These are phyloP conservation scores for Callorhinus ursinus DNA, from an alignment of 2,113 vertebrate species.

Conservation along the genomic window DNA sequence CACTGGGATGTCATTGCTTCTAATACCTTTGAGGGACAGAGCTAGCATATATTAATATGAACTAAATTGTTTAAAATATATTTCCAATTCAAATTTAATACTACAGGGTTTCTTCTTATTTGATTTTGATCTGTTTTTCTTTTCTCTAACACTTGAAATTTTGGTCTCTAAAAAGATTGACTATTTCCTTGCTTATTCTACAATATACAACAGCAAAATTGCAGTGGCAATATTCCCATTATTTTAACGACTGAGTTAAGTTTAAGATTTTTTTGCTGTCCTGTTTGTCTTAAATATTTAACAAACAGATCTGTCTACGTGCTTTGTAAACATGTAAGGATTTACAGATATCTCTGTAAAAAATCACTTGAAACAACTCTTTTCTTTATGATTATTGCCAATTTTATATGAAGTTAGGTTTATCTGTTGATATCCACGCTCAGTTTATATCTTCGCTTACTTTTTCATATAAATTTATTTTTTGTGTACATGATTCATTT, in stretches of 20 bases:
- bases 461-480: background rate
- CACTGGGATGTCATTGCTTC: background rate
- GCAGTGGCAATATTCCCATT: background rate
- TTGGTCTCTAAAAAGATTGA: background rate
- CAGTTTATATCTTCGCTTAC: background rate
- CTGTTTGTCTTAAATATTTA: conserved; percentile 14
- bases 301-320: background rate
- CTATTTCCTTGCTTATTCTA: background rate
- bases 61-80: conserved; percentile 52
- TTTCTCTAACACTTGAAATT: background rate
- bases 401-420: conserved; percentile 21
- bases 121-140: conserved; percentile 35
- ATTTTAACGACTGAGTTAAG: background rate
- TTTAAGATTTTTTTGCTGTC: background rate
- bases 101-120: background rate
- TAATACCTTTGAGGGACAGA: background rate
- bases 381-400: background rate
- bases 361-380: background rate
- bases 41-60: conserved; percentile 26
- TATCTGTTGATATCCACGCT: background rate
- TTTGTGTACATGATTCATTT: background rate
- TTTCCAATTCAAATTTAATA: conserved; percentile 23
- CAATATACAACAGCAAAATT: background rate
- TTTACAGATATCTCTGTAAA: background rate
- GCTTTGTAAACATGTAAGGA: background rate